These are phyloP conservation scores for Eupithecia subfuscata DNA, from an alignment of 2,888 invertebrate species.

Conservation along the genomic window DNA sequence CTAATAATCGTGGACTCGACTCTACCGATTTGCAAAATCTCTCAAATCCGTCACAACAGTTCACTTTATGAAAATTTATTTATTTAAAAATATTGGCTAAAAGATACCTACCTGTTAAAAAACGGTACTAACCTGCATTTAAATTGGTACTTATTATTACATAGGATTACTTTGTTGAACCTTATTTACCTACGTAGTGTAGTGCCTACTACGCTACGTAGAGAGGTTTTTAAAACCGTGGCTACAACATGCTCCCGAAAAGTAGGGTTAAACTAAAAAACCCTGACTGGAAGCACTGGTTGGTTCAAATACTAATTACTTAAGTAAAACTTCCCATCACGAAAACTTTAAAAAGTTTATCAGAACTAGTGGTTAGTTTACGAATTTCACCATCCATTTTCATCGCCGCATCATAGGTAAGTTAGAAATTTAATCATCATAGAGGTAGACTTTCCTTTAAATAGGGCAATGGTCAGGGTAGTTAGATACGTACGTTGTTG, in stretches of 20 bases:
- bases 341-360: background rate
- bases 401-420: background rate
- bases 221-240: background rate
- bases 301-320: too few relatives aligned
- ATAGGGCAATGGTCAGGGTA: slow-evolving; percentile 21
- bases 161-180: too few relatives aligned
- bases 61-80: too few relatives aligned
- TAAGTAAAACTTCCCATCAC: too few relatives aligned
- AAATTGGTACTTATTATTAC: too few relatives aligned
- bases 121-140: too few relatives aligned
- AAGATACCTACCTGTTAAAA: too few relatives aligned
- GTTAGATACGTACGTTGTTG: background rate
- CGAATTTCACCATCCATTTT: background rate
- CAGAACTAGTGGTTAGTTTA: background rate
- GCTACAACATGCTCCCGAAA: too few relatives aligned
- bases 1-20: background rate
- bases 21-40: background rate
- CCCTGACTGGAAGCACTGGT: too few relatives aligned
- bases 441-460: slow-evolving; percentile 8
- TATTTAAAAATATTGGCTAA: background rate
- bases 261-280: too few relatives aligned
- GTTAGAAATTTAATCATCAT: background rate
- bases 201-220: too few relatives aligned
- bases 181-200: too few relatives aligned
- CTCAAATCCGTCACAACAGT: background rate